Evolutionary conservation across 2,888 invertebrate genomes (phyloP).

Genomic region (Reticulitermes lucifugus): DNA sequence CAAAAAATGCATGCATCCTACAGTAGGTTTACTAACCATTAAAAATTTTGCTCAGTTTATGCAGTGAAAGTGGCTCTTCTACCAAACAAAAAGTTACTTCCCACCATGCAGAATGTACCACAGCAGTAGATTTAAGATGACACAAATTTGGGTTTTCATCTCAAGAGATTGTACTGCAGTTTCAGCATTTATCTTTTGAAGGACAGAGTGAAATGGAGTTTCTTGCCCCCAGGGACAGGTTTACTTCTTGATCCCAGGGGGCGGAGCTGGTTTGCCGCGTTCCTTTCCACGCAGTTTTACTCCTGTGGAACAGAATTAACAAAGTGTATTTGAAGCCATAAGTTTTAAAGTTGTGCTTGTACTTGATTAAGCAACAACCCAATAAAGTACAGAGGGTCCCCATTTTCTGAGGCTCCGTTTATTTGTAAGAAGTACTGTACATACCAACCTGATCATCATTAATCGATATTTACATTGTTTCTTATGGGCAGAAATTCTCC

Average conservation of each 20-base stretch:
- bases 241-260: constrained; percentile 85
- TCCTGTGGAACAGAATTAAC: constrained; percentile 63
- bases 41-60: not conserved
- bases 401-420: too few relatives aligned
- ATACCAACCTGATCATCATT: too few relatives aligned
- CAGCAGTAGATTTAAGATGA: not conserved
- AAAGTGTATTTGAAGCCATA: too few relatives aligned
- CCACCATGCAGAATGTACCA: constrained; percentile 3
- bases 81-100: not conserved
- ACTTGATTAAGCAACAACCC: too few relatives aligned
- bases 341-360: too few relatives aligned
- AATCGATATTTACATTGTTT: too few relatives aligned
- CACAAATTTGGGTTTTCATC: not conserved
- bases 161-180: not conserved
- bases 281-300: constrained; percentile 96
- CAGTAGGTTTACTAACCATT: not conserved
- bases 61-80: not conserved
- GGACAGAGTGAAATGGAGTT: not conserved
- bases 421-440: too few relatives aligned
- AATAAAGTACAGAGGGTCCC: too few relatives aligned
- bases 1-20: constrained; percentile 4
- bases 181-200: not conserved
- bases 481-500: too few relatives aligned
- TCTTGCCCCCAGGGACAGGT: constrained; percentile 73
- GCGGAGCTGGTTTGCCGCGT: constrained; percentile 84